These are phyloP conservation scores for Callimorpha dominula DNA, from an alignment of 2,888 invertebrate genomes.

Conservation along the genomic window DNA sequence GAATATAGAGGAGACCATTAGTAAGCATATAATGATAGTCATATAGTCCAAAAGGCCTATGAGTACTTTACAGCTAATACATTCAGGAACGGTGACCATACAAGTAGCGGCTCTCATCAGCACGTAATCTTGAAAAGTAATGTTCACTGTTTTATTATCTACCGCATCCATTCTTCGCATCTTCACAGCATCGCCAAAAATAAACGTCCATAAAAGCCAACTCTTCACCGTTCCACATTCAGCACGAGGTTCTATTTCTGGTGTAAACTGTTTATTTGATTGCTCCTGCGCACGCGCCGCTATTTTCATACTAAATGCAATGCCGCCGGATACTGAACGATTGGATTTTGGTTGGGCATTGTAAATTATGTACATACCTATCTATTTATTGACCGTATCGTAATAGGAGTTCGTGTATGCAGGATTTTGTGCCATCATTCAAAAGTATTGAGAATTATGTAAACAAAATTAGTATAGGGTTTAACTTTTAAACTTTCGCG, in stretches of 20 bases:
- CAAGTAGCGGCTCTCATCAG: neutral
- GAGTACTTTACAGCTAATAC: too few relatives aligned
- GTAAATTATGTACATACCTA: neutral
- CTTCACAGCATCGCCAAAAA: conserved; percentile 56
- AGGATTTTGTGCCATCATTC: neutral
- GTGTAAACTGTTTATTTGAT: conserved; percentile 70
- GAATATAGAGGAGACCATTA: too few relatives aligned
- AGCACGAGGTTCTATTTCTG: conserved; percentile 73
- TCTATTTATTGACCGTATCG: neutral
- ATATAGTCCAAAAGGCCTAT: too few relatives aligned
- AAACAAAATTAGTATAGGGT: neutral
- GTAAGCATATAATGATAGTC: too few relatives aligned
- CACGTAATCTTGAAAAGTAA: neutral
- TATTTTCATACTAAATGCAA: conserved; percentile 79
- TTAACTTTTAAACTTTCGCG: too few relatives aligned
- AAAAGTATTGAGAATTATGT: neutral
- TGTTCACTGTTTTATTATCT: neutral
- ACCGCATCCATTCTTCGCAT: conserved; percentile 33
- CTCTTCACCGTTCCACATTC: conserved; percentile 74
- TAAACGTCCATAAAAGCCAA: conserved; percentile 71
- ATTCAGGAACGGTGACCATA: too few relatives aligned
- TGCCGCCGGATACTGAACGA: conserved; percentile 73
- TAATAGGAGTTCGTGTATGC: neutral
- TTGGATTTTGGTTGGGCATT: conserved; percentile 48
- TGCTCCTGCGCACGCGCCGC: conserved; percentile 65